Evolutionary conservation across 2,797 vertebrate genomes (phyloP).

Genomic region (Picus viridis): DNA sequence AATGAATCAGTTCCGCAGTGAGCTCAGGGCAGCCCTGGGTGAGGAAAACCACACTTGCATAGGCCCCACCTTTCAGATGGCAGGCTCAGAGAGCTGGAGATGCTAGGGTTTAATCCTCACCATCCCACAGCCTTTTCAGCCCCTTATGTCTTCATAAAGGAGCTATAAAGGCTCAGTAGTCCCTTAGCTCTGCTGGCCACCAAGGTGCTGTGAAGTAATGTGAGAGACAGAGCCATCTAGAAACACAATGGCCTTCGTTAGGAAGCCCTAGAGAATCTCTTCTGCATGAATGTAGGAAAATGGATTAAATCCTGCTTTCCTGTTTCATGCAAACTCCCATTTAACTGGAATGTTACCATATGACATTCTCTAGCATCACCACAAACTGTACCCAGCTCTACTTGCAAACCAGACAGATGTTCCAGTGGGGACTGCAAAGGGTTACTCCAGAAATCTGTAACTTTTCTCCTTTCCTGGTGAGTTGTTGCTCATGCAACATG

Average conservation of each 20-base stretch:
- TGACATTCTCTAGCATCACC: not conserved
- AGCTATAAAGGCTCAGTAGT: not conserved
- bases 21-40: not conserved
- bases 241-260: not conserved
- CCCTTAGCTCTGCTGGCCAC: not conserved
- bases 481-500: not conserved
- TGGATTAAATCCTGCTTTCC: slow-evolving; percentile 1
- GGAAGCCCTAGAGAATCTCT: not conserved
- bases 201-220: not conserved
- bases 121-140: not conserved
- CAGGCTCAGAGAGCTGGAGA: not conserved
- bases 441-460: slow-evolving; percentile 47
- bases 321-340: not conserved
- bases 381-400: not conserved
- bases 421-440: slow-evolving; percentile 7
- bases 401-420: slow-evolving; percentile 36
- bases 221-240: not conserved
- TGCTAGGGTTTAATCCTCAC: not conserved
- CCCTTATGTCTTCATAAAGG: not conserved
- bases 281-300: not conserved
- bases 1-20: not conserved
- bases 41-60: not conserved
- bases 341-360: not conserved
- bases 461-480: not conserved
- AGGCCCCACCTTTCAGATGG: not conserved